Evolutionary conservation across 2,797 vertebrate species (phyloP).

Genomic region (Myotis myotis): DNA sequence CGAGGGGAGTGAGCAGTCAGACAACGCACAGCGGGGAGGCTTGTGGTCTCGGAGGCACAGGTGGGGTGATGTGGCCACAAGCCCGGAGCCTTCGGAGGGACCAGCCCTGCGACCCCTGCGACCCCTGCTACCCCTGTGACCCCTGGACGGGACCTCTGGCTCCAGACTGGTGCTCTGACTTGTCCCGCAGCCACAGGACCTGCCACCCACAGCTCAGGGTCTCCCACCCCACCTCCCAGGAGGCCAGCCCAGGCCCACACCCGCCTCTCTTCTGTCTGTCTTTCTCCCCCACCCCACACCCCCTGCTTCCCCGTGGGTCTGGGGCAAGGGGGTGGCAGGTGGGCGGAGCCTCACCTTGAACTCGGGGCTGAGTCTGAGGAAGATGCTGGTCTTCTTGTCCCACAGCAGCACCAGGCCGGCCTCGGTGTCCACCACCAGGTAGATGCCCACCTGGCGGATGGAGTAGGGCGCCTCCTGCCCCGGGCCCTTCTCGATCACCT

Average conservation of each 20-base stretch:
- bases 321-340: fast-evolving
- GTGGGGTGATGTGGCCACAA: fast-evolving
- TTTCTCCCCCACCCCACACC: not conserved
- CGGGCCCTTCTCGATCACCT: constrained; percentile 82
- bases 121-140: too few species aligned
- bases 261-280: not conserved
- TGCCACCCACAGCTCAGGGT: fast-evolving
- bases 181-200: not conserved
- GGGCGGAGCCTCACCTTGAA: constrained; percentile 85
- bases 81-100: too few species aligned
- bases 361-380: constrained; percentile 88
- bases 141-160: fast-evolving
- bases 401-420: constrained; percentile 91
- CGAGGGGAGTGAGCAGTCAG: not conserved
- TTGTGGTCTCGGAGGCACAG: fast-evolving
- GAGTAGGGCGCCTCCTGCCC: constrained; percentile 83
- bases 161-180: fast-evolving
- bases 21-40: fast-evolving
- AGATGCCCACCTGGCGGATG: constrained; percentile 90
- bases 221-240: not conserved
- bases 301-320: fast-evolving
- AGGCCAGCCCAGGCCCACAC: not conserved
- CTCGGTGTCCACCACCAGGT: constrained; percentile 88
- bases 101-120: not conserved
- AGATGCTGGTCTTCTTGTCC: constrained; percentile 94